Percentiles rank a stretch among this genome's conserved stretches.
Evolutionary conservation across 2,113 vertebrate genomes (phyloP).

Genomic region (Actenoides lindsayi): DNA sequence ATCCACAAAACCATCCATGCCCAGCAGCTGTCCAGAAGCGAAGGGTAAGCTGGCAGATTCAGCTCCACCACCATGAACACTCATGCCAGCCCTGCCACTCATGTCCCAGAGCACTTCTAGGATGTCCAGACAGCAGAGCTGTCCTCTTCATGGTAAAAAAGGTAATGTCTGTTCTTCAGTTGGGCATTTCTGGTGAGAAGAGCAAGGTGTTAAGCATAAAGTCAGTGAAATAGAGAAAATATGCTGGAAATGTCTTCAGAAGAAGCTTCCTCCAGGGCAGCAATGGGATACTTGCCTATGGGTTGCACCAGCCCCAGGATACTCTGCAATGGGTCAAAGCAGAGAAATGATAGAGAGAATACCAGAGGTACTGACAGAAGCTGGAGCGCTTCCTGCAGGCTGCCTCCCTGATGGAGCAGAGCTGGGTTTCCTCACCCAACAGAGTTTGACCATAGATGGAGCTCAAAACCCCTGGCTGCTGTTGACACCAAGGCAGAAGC

Average conservation of each 20-base stretch:
- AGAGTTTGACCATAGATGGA: neutral
- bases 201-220: neutral
- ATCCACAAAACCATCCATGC: neutral
- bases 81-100: too few relatives aligned
- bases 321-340: neutral
- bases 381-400: neutral
- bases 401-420: fast-evolving
- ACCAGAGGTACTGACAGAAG: fast-evolving
- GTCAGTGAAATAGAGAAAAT: neutral
- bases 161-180: neutral
- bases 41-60: neutral
- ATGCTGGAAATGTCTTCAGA: neutral
- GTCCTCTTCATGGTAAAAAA: neutral
- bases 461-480: neutral
- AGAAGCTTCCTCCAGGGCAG: neutral
- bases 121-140: neutral
- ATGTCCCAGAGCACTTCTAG: neutral
- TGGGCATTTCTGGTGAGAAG: neutral
- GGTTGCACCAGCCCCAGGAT: neutral
- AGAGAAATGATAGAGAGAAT: neutral
- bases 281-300: neutral
- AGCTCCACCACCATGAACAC: neutral
- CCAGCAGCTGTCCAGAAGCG: neutral
- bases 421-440: neutral
- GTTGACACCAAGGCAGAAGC: neutral